Evolutionary conservation across 2,888 invertebrate species (phyloP).

Genomic region (Polylopha cassiicola): DNA sequence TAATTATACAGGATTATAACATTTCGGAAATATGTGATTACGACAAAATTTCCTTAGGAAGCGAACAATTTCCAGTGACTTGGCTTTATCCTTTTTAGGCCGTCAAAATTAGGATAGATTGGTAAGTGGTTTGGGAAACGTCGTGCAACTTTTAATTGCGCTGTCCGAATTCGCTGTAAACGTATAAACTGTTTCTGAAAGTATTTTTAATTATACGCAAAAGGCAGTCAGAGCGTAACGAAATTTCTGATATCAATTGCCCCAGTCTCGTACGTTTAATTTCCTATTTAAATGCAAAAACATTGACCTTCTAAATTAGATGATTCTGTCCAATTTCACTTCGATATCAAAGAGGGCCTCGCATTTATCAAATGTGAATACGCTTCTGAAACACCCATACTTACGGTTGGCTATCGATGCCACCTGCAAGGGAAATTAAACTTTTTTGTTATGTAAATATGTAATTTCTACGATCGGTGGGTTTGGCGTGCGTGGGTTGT

Average conservation of each 20-base stretch:
- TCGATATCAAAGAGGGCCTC: conserved; percentile 10
- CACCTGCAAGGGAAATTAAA: conserved; percentile 15
- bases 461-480: conserved; percentile 31
- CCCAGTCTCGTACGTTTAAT: conserved; percentile 7
- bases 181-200: conserved; percentile 15
- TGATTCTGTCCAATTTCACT: too few relatives aligned
- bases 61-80: too few relatives aligned
- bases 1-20: too few relatives aligned
- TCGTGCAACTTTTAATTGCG: conserved; percentile 1
- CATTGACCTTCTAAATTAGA: conserved; percentile 9
- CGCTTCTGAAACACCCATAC: conserved; percentile 10
- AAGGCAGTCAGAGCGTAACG: conserved; percentile 17
- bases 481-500: conserved; percentile 39
- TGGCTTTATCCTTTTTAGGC: too few relatives aligned
- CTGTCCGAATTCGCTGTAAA: too few relatives aligned
- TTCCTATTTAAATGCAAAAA: conserved; percentile 8
- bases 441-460: conserved; percentile 30
- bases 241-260: conserved; percentile 10
- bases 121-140: too few relatives aligned
- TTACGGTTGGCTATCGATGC: conserved; percentile 8
- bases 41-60: too few relatives aligned
- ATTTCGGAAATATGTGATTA: too few relatives aligned
- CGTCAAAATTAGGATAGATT: too few relatives aligned
- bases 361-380: conserved; percentile 14
- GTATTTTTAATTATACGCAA: conserved; percentile 5